Percentiles rank a stretch among this genome's conserved stretches.
These are phyloP conservation scores for Anticlea derivata DNA, from an alignment of 2,888 invertebrate species.

Conservation along the genomic window DNA sequence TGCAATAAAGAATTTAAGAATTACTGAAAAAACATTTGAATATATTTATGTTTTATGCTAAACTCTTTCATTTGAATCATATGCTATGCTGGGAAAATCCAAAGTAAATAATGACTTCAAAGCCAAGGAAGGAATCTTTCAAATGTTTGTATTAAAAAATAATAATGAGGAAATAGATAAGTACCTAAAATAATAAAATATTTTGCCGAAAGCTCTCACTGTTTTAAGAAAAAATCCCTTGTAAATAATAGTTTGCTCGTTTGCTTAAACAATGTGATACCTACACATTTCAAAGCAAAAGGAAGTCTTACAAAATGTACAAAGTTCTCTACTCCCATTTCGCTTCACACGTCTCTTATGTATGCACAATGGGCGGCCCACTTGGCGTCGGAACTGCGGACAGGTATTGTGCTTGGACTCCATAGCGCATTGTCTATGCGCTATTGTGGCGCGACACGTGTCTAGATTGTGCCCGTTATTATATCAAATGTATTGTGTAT, in stretches of 20 bases:
- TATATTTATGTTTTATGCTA: no score
- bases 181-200: no score
- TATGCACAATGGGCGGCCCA: conserved; percentile 38
- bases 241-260: not conserved
- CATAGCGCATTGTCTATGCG: conserved; percentile 30
- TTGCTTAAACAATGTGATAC: not conserved
- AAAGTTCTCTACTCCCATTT: conserved; percentile 26
- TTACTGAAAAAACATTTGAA: no score
- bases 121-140: no score
- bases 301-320: conserved; percentile 16
- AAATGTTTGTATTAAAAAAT: no score
- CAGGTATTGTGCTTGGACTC: conserved; percentile 42
- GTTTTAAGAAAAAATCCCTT: no score
- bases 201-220: no score
- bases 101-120: no score
- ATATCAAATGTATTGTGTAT: conserved; percentile 25
- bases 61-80: no score
- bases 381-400: conserved; percentile 43
- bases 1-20: no score
- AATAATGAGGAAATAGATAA: no score
- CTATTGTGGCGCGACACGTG: conserved; percentile 32
- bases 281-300: conserved; percentile 11
- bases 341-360: conserved; percentile 45
- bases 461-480: conserved; percentile 21
- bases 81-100: no score